Percentiles rank a stretch among this genome's conserved stretches.
phyloP scores from a whole-genome alignment of 2,797 vertebrate genomes.

The Rachycentron canadum region DNA sequence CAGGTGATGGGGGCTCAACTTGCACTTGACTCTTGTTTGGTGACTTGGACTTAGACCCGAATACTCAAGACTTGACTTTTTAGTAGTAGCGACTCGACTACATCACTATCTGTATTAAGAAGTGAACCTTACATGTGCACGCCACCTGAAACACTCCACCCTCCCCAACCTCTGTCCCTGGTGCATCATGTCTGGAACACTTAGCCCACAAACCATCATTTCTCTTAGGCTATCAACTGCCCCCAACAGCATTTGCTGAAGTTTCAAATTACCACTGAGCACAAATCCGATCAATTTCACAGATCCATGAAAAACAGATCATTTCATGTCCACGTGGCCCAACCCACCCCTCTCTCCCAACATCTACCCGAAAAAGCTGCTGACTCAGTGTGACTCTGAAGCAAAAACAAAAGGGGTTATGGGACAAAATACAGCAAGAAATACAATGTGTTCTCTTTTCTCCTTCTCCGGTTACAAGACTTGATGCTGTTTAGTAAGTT shows the following conservation, averaged over 20 bases:
- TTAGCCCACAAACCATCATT: slow-evolving; percentile 45
- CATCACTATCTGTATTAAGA: not conserved
- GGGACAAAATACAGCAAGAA: slow-evolving; percentile 44
- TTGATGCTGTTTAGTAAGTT: slow-evolving; percentile 46
- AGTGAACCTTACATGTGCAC: slow-evolving; percentile 9
- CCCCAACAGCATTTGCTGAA: slow-evolving; percentile 46
- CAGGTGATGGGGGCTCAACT: too few species aligned
- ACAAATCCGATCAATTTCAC: slow-evolving; percentile 83
- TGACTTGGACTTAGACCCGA: too few species aligned
- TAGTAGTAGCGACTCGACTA: too few species aligned
- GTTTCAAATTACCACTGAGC: slow-evolving; percentile 74
- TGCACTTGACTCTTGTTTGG: too few species aligned
- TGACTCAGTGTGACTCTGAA: slow-evolving; percentile 79
- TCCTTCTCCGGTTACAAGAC: slow-evolving; percentile 60
- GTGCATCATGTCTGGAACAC: slow-evolving; percentile 30
- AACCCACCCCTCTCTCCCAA: slow-evolving; percentile 44
- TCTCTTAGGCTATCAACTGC: slow-evolving; percentile 50
- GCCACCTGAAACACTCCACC: slow-evolving; percentile 43
- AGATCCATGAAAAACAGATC: slow-evolving; percentile 84
- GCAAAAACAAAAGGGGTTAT: slow-evolving; percentile 71
- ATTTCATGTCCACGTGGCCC: slow-evolving; percentile 75
- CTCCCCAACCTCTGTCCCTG: slow-evolving; percentile 28
- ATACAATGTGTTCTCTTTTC: slow-evolving; percentile 58
- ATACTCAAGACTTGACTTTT: too few species aligned
- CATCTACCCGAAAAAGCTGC: slow-evolving; percentile 69